Evolutionary conservation across 1,140 invertebrate genomes (phyloP), one percentile per base, ranked within the genome.

Genomic region (Drosophila asahinai): DNA sequence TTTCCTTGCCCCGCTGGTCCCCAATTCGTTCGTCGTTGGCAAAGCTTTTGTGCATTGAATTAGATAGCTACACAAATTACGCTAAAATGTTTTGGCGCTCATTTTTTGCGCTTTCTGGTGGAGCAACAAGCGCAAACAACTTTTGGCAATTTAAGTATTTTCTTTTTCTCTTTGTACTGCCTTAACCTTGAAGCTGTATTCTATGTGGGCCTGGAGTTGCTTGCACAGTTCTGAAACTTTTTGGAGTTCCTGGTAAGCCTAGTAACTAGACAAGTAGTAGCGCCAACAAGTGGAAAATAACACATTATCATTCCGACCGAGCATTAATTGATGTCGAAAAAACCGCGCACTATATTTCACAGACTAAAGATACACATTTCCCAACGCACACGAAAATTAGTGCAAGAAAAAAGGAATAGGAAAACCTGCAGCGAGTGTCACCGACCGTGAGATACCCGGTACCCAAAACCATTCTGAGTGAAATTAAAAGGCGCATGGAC

Each of bases 11-110:
- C 59, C 38, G 5, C 55, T 30, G 33, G 42, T 38, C n/a, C 38
- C 25, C 30, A 17, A 25, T 42, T 33, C n/a, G 43, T 22, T 33
- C 36, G 33, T 43, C 22, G 52, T 42, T 76, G 42, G 63, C 49
- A 58, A 64, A 87, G 83, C 84, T 89, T 84, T 90, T 81, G 66
- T 67, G 76, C 74, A 90, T 90, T 90, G 77, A 86, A 90, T 86
- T 90, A 89, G 84, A 89, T 72, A 79, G 79, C 81, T 84, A 64
- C 77, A 84, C 77, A 84, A 89, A 90, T 86, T 77, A 89, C 81
- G 86, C 74, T 68, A 81, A 83, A 84, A 84, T 75, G 49, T 74
- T 80, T 90, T 89, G 86, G 78, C 84, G 84, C 84, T 89, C 75
- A 49, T 75, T 89, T 89, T 90, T 75, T 57, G 61, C 43, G 38